Base-by-base conservation (phyloP, 2,888 invertebrate genomes). In the Horisme vitalbata region DNA sequence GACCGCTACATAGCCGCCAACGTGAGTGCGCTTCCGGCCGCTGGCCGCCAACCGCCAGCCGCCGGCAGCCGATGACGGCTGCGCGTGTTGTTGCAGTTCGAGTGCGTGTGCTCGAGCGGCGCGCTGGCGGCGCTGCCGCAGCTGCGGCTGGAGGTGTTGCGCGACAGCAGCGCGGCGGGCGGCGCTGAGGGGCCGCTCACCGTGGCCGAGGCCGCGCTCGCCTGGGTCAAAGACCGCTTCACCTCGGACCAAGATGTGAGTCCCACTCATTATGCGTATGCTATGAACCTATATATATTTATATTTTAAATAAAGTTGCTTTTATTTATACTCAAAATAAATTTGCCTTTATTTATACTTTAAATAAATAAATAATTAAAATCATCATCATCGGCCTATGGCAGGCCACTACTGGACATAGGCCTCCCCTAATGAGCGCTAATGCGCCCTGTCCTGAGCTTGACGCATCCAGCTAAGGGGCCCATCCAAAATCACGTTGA, bases 111-210 rank as follows among this genome's bases (percentile, higher is more conserved):
- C 62, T 90, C 88, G 65, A 90, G 90, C 63, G 92, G 93, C 43
- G 91, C 92, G 43, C 84, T 95, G 45, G 88, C 92, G 43, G 85
- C 92, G 27, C 84, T 96, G 59, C 93, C 94, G 8, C 92, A 93
- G 65, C 87, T 94, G 32, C 92, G 92, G 45, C 92, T 96, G 48
- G 95, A 95, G 78, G 91, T 96, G 55, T 80, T 96, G 57, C 94
- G 95, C 70, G 93, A 93, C 69, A 93, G 93, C 9, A 91, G 93
- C 61, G 92, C 93, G 55, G 93, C 93, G 69, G 93, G 93, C 89
- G 92, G 85, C 37, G 76, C 78, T 55, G 91, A 90, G 60, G 83
- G 90, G 39, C 87, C 92, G 38, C 84, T 82, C 15, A 91, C 92
- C 31, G 85, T 94, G 30, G 92, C 93, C 46, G 91, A 90, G 55